These are phyloP conservation scores for Enteromius treurensis DNA, from an alignment of 2,797 vertebrate genomes.

Conservation along the genomic window DNA sequence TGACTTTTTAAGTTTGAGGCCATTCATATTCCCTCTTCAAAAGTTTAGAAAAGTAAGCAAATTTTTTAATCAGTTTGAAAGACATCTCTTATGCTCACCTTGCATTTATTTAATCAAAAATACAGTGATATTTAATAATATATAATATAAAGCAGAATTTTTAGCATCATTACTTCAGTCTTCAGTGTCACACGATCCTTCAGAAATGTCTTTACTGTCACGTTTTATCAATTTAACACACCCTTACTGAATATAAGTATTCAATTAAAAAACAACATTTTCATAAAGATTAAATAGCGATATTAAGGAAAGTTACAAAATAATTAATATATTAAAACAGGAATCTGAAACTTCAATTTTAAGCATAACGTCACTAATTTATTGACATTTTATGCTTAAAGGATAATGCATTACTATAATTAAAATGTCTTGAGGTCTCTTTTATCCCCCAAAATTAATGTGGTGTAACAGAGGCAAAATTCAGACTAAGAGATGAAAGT, in stretches of 20 bases:
- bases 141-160: background rate
- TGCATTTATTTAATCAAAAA: background rate
- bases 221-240: background rate
- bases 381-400: background rate
- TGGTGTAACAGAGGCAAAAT: constrained; percentile 7
- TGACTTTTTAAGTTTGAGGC: background rate
- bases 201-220: background rate
- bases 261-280: background rate
- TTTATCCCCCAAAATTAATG: background rate
- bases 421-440: constrained; percentile 1
- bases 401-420: background rate
- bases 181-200: background rate
- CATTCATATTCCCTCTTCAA: background rate
- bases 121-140: background rate
- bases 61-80: background rate
- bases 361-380: background rate
- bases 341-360: background rate
- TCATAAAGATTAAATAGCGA: background rate
- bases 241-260: background rate
- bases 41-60: background rate
- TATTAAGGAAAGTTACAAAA: background rate
- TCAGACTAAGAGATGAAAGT: background rate
- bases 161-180: background rate
- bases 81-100: background rate
- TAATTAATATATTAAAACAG: background rate